Conservation (phyloP, 2,797 vertebrate genomes). For the Crocodylus rhombifer region DNA sequence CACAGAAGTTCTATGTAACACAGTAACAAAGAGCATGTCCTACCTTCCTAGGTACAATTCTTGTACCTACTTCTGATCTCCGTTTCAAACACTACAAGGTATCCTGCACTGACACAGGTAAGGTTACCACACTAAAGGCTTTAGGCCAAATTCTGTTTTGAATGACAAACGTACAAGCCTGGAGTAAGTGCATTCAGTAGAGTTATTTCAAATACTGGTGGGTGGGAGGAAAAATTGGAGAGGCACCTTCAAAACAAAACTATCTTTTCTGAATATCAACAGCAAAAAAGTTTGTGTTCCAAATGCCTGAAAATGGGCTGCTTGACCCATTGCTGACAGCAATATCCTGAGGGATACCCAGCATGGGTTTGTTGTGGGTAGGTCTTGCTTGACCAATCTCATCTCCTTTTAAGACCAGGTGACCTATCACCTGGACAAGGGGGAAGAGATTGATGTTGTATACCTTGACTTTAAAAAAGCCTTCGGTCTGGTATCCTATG, state of each 20-base stretch:
- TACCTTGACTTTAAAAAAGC: too few species aligned
- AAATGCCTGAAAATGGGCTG: background rate
- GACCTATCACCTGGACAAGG: too few species aligned
- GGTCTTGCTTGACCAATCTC: too few species aligned
- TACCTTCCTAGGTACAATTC: background rate
- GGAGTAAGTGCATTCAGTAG: background rate
- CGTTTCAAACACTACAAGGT: constrained; percentile 1
- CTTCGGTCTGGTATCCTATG: too few species aligned
- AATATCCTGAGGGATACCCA: background rate
- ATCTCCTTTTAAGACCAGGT: too few species aligned
- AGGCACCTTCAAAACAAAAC: background rate
- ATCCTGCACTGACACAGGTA: background rate
- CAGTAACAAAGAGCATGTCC: background rate
- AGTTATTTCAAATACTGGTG: background rate
- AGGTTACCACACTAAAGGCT: background rate
- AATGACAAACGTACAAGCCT: background rate
- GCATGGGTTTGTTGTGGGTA: too few species aligned
- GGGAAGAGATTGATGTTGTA: too few species aligned
- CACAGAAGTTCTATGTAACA: background rate
- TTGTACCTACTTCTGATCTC: background rate
- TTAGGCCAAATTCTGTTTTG: background rate
- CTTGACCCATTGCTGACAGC: background rate
- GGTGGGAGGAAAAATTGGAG: background rate
- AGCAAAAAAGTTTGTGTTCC: background rate
- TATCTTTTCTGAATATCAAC: background rate